Percentiles rank a stretch among this genome's conserved stretches.
phyloP scores from a whole-genome alignment of 1,140 invertebrate genomes.

The Lucilia sericata region DNA sequence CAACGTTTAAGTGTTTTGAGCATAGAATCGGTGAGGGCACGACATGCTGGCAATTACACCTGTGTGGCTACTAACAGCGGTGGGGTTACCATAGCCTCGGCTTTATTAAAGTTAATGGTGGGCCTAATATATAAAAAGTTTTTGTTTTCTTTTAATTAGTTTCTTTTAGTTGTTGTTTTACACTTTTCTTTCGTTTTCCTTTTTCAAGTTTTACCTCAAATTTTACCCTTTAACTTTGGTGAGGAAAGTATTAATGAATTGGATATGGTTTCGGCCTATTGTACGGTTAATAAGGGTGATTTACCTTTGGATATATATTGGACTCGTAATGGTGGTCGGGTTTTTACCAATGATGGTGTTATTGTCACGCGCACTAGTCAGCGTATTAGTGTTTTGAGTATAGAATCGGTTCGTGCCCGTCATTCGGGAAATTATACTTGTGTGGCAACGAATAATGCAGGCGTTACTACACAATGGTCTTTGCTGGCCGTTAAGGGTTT shows the following conservation, averaged over 20 bases:
- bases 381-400: constrained; percentile 76
- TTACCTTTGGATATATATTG: constrained; percentile 83
- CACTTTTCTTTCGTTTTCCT: constrained; percentile 4
- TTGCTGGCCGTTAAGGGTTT: constrained; percentile 76
- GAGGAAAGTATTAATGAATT: constrained; percentile 75
- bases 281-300: constrained; percentile 87
- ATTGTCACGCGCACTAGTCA: constrained; percentile 73
- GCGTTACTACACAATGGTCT: constrained; percentile 77
- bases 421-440: constrained; percentile 81
- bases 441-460: constrained; percentile 81
- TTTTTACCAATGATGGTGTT: constrained; percentile 68
- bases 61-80: constrained; percentile 82
- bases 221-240: constrained; percentile 76
- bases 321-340: constrained; percentile 69
- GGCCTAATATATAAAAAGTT: background rate
- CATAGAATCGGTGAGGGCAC: constrained; percentile 74
- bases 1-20: constrained; percentile 76
- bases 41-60: constrained; percentile 78
- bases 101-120: constrained; percentile 77
- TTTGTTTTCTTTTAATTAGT: constrained; percentile 17
- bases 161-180: background rate
- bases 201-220: constrained; percentile 73
- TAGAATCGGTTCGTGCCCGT: constrained; percentile 73
- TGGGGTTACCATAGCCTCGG: constrained; percentile 77
- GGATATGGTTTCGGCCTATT: constrained; percentile 76